Evolutionary conservation across 2,888 invertebrate species (phyloP), one percentile per base, ranked within the genome.

Genomic region (Phorcus lineatus): DNA sequence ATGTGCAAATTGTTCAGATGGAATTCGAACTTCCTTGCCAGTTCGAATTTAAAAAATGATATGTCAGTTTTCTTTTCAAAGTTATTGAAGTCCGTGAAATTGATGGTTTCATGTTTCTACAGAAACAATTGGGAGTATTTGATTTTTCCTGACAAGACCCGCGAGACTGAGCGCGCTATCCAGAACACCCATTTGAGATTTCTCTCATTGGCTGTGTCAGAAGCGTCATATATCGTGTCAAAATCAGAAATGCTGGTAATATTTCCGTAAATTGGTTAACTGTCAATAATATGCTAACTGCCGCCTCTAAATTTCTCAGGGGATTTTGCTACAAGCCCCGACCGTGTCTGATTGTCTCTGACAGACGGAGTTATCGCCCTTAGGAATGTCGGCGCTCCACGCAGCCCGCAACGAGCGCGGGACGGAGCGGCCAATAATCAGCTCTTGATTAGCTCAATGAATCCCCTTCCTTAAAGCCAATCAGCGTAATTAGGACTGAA

Each of bases 401-500:
- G 70, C 28, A 28, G 36, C 19, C 70, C 70, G 28, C 36, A 70
- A 70, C 70, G 70, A 70, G 70, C 31, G 70, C 4, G 16, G 36
- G 40, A 36, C 70, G n/a, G 70, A 36, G 36, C 70, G 36, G 70
- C 40, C 28, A 31, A 28, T 70, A 70, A 70, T 70, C 70, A 70
- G 28, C 70, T n/a, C 70, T 70, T 70, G 70, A 70, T 70, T 70
- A 70, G 70, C 36, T 70, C 70, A 36, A 70, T 70, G 70, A 70
- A 70, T 36, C 70, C 40, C 70, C 36, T 70, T 70, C 70, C 70
- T 70, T 70, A 70, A 70, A 70, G 70, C 70, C 70, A 70, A 70
- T 70, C 70, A 70, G 70, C 70, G 70, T 70, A 70, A 70, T 70
- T 70, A 70, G 70, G 70, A 70, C 70, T 70, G 70, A 70, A 70